Percentiles rank a stretch among this genome's conserved stretches.
Evolutionary conservation across 2,797 vertebrate genomes (phyloP).

Genomic region (Amblyraja radiata): DNA sequence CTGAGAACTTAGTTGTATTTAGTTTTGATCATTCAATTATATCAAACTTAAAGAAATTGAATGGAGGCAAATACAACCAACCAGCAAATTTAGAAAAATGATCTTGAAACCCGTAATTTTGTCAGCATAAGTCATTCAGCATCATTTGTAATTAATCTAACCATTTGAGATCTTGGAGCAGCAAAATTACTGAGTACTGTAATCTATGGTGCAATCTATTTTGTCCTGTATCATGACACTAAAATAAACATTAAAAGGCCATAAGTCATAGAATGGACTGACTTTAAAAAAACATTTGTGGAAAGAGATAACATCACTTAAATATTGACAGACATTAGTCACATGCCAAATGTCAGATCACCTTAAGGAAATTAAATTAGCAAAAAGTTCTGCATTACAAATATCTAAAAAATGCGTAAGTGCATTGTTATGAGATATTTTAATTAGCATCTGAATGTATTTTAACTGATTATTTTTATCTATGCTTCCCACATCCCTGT

Average conservation of each 20-base stretch:
- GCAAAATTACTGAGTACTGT: not conserved
- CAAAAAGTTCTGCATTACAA: not conserved
- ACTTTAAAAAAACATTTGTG: constrained; percentile 7
- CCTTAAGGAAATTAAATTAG: not conserved
- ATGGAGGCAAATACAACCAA: too few relatives aligned
- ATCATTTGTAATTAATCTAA: not conserved
- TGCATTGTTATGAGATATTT: not conserved
- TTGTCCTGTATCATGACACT: not conserved
- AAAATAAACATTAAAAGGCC: constrained; percentile 29
- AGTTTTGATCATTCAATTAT: not conserved
- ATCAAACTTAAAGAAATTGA: not conserved
- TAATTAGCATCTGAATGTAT: not conserved
- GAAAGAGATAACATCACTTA: constrained; percentile 26
- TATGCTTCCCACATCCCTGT: not conserved
- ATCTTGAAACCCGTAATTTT: not conserved
- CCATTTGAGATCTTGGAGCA: not conserved
- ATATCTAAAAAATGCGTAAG: not conserved
- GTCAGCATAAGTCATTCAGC: not conserved
- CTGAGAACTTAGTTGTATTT: too few relatives aligned
- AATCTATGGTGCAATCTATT: not conserved
- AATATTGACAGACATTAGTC: constrained; percentile 19
- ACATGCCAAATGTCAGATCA: not conserved
- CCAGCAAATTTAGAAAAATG: too few relatives aligned
- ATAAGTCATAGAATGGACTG: not conserved
- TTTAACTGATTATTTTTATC: not conserved